Evolutionary conservation across 1,140 invertebrate species (phyloP), one percentile per base, ranked within the genome.

Genomic region (Cephus cinctus): DNA sequence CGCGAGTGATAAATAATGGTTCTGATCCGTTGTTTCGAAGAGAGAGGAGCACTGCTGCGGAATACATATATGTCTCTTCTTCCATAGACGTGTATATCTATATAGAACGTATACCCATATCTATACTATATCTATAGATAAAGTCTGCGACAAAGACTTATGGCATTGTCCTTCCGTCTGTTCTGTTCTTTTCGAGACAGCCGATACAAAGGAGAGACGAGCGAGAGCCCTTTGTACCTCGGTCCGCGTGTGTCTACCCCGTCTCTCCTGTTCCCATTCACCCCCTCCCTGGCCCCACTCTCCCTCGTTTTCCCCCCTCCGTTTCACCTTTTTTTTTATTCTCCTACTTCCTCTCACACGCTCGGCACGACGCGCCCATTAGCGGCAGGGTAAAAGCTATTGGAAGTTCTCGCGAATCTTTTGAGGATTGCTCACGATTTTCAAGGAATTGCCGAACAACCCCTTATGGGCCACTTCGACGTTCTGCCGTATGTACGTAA

Each of bases 301-400:
- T 52, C 39, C 34, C 27, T 31, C 22, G 21, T 52, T 51, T 52
- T 35, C 44, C 35, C 59, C 30, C 22, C 21, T 19, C 50, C 30
- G 47, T 5, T 50, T 39, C 50, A 32, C 20, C 39, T 18, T 50
- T 57, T 47, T 53, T 47, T 43, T 19, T 52, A 51, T 27, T 19
- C 19, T 46, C 43, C 6, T 56, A 47, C 42, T 51, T 49, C 41
- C 53, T 55, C 49, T 51, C 54, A 39, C 31, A 21, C 11, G 22
- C 6, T 32, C 55, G 56, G 57, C 45, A 46, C 54, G 59, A 61
- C 61, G 62, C 47, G 52, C 52, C 68, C 67, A 70, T 72, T 73
- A 73, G 61, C 47, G 58, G 63, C 56, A 54, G 56, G 57, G 57
- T 70, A 71, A 71, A 71, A 72, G 67, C 68, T 71, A 71, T 70